These are phyloP conservation scores for Blastobasis lacticolella DNA, from an alignment of 2,888 invertebrate genomes.

Conservation along the genomic window DNA sequence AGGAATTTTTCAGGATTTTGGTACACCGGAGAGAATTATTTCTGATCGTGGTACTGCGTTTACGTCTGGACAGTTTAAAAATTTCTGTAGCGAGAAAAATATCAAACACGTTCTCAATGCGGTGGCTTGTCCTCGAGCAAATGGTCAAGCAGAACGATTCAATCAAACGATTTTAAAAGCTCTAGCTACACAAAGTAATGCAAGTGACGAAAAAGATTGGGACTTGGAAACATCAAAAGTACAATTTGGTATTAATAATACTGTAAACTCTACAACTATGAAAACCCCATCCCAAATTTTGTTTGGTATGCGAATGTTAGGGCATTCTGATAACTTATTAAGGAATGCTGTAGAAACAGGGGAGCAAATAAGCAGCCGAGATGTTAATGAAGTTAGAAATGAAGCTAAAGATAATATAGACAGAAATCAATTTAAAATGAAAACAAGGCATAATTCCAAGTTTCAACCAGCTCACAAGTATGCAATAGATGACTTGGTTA, in stretches of 20 bases:
- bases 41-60: slow-evolving; percentile 37
- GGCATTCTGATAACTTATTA: not conserved
- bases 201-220: slow-evolving; percentile 5
- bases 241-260: slow-evolving; percentile 8
- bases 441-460: not conserved
- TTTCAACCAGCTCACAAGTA: not conserved
- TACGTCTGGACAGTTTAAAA: slow-evolving; percentile 30
- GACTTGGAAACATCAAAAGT: slow-evolving; percentile 3
- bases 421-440: not conserved
- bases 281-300: slow-evolving; percentile 4
- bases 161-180: slow-evolving; percentile 1
- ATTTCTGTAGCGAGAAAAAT: slow-evolving; percentile 22
- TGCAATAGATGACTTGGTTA: not conserved
- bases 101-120: slow-evolving; percentile 22
- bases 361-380: not conserved
- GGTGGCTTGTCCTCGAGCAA: slow-evolving; percentile 11
- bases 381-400: not conserved
- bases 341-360: not conserved
- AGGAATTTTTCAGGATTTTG: slow-evolving; percentile 18
- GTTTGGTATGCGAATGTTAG: not conserved
- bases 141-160: slow-evolving; percentile 24
- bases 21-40: slow-evolving; percentile 20
- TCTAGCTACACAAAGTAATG: slow-evolving; percentile 1
- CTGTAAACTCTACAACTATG: slow-evolving; percentile 2
- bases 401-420: not conserved